Evolutionary conservation across 1,140 invertebrate genomes (phyloP).

Genomic region (Papilio polytes): DNA sequence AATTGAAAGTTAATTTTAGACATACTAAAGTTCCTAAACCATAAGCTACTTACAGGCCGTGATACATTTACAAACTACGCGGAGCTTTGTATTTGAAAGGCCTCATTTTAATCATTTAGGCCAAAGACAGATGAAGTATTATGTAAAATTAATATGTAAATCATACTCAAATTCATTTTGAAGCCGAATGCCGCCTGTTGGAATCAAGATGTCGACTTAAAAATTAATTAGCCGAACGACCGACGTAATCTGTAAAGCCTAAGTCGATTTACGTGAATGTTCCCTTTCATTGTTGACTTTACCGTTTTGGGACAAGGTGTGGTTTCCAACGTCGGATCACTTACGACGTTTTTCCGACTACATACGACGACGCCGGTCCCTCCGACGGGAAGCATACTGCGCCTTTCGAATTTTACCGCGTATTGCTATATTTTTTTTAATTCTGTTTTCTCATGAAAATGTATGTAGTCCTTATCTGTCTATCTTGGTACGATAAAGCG

Average conservation of each 20-base stretch:
- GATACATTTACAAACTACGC: slow-evolving; percentile 9
- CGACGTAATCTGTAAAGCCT: slow-evolving; percentile 80
- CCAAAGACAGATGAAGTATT: slow-evolving; percentile 56
- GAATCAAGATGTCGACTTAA: slow-evolving; percentile 78
- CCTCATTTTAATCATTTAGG: slow-evolving; percentile 40
- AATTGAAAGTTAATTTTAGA: neutral
- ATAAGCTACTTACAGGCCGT: neutral
- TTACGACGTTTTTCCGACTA: slow-evolving; percentile 54
- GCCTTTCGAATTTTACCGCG: slow-evolving; percentile 60
- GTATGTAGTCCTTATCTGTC: slow-evolving; percentile 75
- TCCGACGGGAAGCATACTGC: slow-evolving; percentile 63
- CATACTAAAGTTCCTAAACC: neutral
- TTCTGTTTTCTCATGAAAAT: slow-evolving; percentile 72
- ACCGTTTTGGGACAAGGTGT: slow-evolving; percentile 52
- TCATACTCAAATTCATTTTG: slow-evolving; percentile 70
- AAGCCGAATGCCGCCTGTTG: slow-evolving; percentile 66
- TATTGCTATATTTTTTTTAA: slow-evolving; percentile 64
- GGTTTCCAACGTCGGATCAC: slow-evolving; percentile 51
- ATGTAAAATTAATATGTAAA: slow-evolving; percentile 74
- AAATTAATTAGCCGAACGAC: slow-evolving; percentile 84
- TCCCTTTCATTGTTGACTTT: slow-evolving; percentile 63
- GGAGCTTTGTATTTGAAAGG: neutral
- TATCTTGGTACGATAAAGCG: slow-evolving; percentile 69
- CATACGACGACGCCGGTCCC: slow-evolving; percentile 58
- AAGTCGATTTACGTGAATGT: slow-evolving; percentile 69